Evolutionary conservation across 2,797 vertebrate genomes (phyloP).

Genomic region (Valencia hispanica): DNA sequence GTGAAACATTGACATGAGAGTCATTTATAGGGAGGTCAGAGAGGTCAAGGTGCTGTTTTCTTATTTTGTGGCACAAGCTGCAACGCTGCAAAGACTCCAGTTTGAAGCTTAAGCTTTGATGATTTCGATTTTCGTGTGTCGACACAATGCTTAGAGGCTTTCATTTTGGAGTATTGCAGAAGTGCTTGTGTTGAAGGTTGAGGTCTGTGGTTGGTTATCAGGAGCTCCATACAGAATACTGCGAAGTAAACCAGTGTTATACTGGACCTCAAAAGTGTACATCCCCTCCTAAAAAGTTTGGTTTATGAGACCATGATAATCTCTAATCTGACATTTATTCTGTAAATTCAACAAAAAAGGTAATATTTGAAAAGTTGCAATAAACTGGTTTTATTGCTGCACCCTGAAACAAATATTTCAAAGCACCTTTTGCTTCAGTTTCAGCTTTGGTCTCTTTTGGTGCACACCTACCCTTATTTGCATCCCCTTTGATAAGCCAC

Average conservation of each 20-base stretch:
- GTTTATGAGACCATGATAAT: not conserved
- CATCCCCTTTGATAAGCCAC: not conserved
- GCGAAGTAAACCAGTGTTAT: conserved; percentile 25
- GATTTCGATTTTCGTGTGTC: not conserved
- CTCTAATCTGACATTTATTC: not conserved
- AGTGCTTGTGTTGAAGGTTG: conserved; percentile 34
- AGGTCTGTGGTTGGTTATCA: conserved; percentile 36
- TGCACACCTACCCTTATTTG: not conserved
- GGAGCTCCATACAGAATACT: conserved; percentile 31
- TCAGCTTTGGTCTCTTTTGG: not conserved
- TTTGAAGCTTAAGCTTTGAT: conserved; percentile 20
- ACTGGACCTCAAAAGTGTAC: conserved; percentile 7
- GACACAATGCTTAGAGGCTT: conserved; percentile 13
- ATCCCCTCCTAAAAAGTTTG: not conserved
- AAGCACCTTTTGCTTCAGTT: not conserved
- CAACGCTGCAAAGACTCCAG: conserved; percentile 47
- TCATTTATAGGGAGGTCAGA: conserved; percentile 52
- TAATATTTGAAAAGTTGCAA: not conserved
- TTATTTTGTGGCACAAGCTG: conserved; percentile 40
- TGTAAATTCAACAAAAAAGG: not conserved
- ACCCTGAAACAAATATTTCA: not conserved
- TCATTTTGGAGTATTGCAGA: conserved; percentile 29
- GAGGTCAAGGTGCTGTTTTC: conserved; percentile 45
- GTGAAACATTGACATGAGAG: conserved; percentile 55
- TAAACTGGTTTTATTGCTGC: not conserved